These are phyloP conservation scores for Halcyon smyrnensis DNA, from an alignment of 2,797 vertebrate genomes.

Conservation along the genomic window DNA sequence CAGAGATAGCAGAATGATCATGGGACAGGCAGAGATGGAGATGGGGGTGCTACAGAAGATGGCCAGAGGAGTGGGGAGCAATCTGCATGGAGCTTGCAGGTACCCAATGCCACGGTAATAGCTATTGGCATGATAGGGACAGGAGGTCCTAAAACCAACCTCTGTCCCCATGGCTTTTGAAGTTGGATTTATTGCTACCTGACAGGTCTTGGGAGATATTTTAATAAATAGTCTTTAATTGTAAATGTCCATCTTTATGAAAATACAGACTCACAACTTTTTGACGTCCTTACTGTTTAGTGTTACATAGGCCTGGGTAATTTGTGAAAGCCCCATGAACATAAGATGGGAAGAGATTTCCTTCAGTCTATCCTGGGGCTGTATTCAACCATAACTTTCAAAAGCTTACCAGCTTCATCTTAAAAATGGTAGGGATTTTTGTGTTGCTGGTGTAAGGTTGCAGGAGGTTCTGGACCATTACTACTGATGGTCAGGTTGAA, in stretches of 20 bases:
- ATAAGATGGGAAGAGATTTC: not conserved
- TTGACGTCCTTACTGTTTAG: not conserved
- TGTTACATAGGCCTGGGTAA: not conserved
- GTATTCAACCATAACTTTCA: not conserved
- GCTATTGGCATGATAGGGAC: accelerated
- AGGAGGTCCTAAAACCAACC: not conserved
- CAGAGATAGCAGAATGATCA: not conserved
- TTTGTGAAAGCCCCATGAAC: not conserved
- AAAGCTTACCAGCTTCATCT: not conserved
- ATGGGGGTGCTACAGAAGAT: not conserved
- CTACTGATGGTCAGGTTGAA: not conserved
- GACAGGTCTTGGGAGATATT: not conserved
- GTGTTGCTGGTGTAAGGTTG: not conserved
- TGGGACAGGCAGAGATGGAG: not conserved
- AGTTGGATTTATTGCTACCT: not conserved
- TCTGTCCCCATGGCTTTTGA: not conserved
- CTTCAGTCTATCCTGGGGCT: not conserved
- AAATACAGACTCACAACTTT: not conserved
- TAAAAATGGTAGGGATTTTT: not conserved
- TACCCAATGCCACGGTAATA: accelerated
- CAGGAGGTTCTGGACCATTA: not conserved
- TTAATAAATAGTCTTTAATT: not conserved
- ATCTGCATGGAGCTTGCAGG: accelerated
- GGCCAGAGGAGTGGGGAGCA: not conserved
- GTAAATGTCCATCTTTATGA: not conserved